A percentile compares a stretch with the other conserved stretches of the same genome.
Conservation (phyloP, 2,113 vertebrate species). For the Saguinus midas region DNA sequence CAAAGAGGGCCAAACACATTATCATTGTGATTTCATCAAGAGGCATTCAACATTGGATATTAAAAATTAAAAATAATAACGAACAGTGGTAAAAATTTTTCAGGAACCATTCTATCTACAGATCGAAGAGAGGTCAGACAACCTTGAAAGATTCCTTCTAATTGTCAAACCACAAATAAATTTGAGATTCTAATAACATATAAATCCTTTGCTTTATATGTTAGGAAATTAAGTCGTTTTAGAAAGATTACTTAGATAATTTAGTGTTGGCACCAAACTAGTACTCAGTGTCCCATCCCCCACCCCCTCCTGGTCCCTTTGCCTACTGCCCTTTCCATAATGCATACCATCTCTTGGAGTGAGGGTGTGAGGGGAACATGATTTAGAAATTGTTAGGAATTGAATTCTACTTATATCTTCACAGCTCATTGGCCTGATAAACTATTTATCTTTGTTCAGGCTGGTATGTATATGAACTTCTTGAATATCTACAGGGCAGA, state of each 20-base stretch:
- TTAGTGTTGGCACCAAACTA: not conserved
- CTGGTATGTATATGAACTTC: not conserved
- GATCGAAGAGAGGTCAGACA: not conserved
- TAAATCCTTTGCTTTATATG: not conserved
- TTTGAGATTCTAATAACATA: not conserved
- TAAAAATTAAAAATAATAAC: conserved; percentile 9
- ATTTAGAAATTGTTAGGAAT: not conserved
- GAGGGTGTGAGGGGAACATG: fast-evolving
- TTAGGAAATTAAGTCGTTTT: not conserved
- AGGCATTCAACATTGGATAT: not conserved
- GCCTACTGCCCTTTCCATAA: not conserved
- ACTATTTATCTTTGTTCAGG: not conserved
- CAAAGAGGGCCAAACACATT: not conserved
- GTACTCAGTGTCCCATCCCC: not conserved
- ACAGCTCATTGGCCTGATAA: not conserved
- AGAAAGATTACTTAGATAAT: not conserved
- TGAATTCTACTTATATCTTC: not conserved
- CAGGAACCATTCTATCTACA: not conserved
- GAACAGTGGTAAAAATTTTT: not conserved
- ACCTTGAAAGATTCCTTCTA: not conserved
- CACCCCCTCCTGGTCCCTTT: not conserved
- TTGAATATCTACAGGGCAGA: not conserved
- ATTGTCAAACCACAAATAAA: conserved; percentile 17
- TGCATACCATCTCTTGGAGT: not conserved
- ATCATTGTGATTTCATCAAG: not conserved